phyloP scores from a whole-genome alignment of 2,113 vertebrate species.

The Tachuris rubrigastra region DNA sequence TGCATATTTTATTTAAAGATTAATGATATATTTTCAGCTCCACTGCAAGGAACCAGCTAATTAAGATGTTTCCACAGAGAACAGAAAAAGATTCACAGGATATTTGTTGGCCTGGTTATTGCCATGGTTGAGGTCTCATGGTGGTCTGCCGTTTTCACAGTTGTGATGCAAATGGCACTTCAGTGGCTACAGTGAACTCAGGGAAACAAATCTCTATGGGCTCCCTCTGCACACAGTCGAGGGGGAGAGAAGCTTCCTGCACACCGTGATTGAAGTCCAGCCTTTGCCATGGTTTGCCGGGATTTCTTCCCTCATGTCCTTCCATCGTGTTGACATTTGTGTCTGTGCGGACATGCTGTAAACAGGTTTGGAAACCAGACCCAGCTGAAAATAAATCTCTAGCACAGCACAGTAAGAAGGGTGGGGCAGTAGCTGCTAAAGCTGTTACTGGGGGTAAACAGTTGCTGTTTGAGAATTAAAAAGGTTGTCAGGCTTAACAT shows the following conservation, averaged over 20 bases:
- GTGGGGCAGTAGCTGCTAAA: neutral
- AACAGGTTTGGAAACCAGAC: neutral
- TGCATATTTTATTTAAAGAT: neutral
- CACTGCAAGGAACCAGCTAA: neutral
- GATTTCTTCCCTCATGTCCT: neutral
- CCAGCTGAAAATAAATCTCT: neutral
- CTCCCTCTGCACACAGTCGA: neutral
- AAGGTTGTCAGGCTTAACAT: neutral
- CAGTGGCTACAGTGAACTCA: neutral
- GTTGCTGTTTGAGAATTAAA: neutral
- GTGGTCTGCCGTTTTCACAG: neutral
- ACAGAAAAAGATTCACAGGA: neutral
- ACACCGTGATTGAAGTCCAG: rapidly evolving
- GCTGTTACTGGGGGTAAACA: neutral
- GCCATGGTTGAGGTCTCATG: neutral
- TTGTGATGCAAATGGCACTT: neutral
- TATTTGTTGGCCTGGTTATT: neutral
- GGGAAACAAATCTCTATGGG: neutral
- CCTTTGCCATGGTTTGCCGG: rapidly evolving
- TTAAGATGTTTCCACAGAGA: neutral
- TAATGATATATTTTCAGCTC: neutral
- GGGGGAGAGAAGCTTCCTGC: neutral
- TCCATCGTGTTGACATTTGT: rapidly evolving
- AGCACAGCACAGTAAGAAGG: neutral
- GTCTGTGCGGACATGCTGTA: rapidly evolving